These are phyloP conservation scores for Meta bourneti DNA, from an alignment of 2,888 invertebrate genomes.

Conservation along the genomic window DNA sequence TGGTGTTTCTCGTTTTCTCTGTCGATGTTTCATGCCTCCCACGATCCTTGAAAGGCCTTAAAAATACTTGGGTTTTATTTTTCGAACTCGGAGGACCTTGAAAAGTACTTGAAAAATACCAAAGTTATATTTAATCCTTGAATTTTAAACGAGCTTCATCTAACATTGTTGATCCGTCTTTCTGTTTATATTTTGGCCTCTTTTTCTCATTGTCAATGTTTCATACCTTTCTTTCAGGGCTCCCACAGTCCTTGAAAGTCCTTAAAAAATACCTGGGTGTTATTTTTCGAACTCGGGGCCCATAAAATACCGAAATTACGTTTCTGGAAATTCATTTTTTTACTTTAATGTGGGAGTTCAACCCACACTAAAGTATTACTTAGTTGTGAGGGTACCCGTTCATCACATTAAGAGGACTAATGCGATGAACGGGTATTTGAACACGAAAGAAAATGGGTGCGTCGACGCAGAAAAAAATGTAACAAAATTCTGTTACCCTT, in stretches of 20 bases:
- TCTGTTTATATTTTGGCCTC: slow-evolving; percentile 10
- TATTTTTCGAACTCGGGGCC: background rate
- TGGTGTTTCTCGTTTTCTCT: slow-evolving; percentile 8
- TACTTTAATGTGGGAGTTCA: too few relatives aligned
- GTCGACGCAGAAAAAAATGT: too few relatives aligned
- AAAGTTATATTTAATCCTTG: slow-evolving; percentile 42
- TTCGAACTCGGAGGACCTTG: background rate
- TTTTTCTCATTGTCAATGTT: background rate
- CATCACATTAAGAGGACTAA: too few relatives aligned
- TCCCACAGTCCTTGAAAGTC: background rate
- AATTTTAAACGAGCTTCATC: slow-evolving; percentile 23
- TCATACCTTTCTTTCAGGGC: background rate
- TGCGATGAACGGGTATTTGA: too few relatives aligned
- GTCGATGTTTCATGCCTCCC: background rate
- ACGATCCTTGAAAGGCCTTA: background rate
- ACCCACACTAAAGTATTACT: too few relatives aligned
- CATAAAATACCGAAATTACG: background rate
- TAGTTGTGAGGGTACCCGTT: too few relatives aligned
- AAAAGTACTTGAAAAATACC: background rate
- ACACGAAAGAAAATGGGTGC: too few relatives aligned
- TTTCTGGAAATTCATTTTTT: background rate
- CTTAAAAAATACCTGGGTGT: background rate
- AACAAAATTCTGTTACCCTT: too few relatives aligned
- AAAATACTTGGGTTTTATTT: background rate
- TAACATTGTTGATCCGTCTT: slow-evolving; percentile 31